Conservation (phyloP, 2,113 vertebrate species). For the Speoplatyrhinus poulsoni region DNA sequence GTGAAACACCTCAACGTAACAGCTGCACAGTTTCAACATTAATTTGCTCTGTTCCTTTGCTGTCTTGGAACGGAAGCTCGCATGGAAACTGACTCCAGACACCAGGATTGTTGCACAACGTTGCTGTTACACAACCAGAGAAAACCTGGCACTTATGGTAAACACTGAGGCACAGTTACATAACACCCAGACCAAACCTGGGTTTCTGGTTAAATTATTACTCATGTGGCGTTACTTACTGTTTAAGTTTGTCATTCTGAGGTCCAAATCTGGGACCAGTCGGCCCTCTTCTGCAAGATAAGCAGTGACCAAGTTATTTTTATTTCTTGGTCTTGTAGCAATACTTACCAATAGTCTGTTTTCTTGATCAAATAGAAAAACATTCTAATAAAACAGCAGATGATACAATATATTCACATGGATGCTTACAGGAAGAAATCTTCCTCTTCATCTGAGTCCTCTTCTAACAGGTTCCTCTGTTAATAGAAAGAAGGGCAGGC, state of each 20-base stretch:
- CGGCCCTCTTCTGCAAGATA: slow-evolving; percentile 86
- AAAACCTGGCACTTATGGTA: slow-evolving; percentile 50
- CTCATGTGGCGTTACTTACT: slow-evolving; percentile 80
- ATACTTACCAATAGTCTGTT: neutral
- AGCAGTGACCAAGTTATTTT: neutral
- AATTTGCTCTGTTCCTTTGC: slow-evolving; percentile 43
- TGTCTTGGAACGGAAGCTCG: slow-evolving; percentile 11
- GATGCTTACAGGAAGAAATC: slow-evolving; percentile 96
- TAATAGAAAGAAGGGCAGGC: slow-evolving; percentile 38
- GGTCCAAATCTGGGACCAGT: slow-evolving; percentile 92
- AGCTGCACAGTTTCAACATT: slow-evolving; percentile 46
- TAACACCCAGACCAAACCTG: slow-evolving; percentile 44
- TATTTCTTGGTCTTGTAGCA: neutral
- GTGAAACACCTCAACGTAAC: slow-evolving; percentile 7
- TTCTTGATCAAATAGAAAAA: neutral
- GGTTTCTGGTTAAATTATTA: neutral
- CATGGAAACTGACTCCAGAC: slow-evolving; percentile 35
- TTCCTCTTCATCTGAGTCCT: slow-evolving; percentile 97
- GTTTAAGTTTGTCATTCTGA: slow-evolving; percentile 95
- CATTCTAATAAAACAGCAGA: neutral
- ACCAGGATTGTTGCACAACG: slow-evolving; percentile 45
- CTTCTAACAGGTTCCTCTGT: slow-evolving; percentile 96
- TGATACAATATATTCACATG: neutral
- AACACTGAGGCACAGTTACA: slow-evolving; percentile 45
- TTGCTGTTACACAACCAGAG: slow-evolving; percentile 40